Evolutionary conservation across 2,888 invertebrate species (phyloP), one percentile per base, ranked within the genome.

Genomic region (Fragum sueziense): DNA sequence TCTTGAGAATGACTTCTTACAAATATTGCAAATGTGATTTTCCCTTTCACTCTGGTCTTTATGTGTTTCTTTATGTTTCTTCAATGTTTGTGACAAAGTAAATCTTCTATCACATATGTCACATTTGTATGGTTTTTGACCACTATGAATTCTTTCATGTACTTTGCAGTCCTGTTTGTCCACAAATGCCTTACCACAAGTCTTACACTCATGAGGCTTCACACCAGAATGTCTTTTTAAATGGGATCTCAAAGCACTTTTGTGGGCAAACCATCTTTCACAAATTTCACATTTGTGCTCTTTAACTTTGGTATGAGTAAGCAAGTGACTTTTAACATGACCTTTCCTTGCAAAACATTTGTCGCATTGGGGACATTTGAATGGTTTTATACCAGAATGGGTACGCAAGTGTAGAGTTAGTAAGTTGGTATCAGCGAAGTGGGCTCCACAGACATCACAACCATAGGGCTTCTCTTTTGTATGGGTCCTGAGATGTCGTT

Each of bases 331-430:
- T 27, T 41, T 37, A 22, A 67, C 27, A 67, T 67, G 67, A 0
- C n/a, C 41, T 25, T 67, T 41, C 41, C 41, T 37, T 25, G 37
- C 27, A 41, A 67, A 67, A 17, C 41, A 67, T 14, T 34, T 41
- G 25, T 67, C 41, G 25, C 67, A 67, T 22, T 41, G 37, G 9
- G 37, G 27, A 25, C 67, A 67, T 41, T 67, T 67, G 25, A 14
- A 67, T 41, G 67, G 67, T 41, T 67, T 67, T 11, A 41, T 17
- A n/a, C 67, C 67, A 67, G 67, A 9, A 41, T 67, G 67, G 25
- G 25, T 41, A 17, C 27, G 20, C 2, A n/a, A 20, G 41, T 67
- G 67, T 7, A n/a, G 9, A 27, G 9, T 41, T 2, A 67, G 41
- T 11, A 41, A 9, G 22, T 14, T 17, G 11, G 3, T 41, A 25